These are phyloP conservation scores for Ciconia maguari DNA, from an alignment of 2,113 vertebrate genomes.

Conservation along the genomic window DNA sequence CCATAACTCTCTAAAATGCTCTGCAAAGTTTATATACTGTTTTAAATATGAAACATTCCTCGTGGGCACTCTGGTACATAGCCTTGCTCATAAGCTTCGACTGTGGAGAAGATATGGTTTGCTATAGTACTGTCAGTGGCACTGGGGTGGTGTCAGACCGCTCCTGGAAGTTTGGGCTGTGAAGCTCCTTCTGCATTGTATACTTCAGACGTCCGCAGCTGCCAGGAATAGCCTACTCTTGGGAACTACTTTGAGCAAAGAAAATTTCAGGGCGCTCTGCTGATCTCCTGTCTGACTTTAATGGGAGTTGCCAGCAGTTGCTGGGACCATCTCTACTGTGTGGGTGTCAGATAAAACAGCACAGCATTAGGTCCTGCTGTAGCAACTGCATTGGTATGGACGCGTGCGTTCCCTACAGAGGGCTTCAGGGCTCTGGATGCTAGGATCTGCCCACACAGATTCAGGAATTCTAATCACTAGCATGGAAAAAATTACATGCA, in stretches of 20 bases:
- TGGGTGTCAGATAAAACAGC: not conserved
- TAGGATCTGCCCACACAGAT: not conserved
- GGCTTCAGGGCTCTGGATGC: not conserved
- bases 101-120: not conserved
- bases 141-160: not conserved
- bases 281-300: not conserved
- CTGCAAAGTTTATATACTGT: not conserved
- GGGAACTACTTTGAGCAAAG: not conserved
- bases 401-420: rapidly evolving
- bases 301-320: not conserved
- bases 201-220: not conserved
- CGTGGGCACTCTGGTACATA: not conserved
- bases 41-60: not conserved
- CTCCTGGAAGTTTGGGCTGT: not conserved
- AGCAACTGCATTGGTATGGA: not conserved
- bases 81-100: not conserved
- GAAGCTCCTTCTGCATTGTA: not conserved
- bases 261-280: not conserved
- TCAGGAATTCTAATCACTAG: not conserved
- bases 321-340: not conserved
- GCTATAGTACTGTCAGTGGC: not conserved
- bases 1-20: not conserved
- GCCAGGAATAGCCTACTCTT: not conserved
- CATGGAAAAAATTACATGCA: not conserved
- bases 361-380: not conserved